phyloP scores from a whole-genome alignment of 2,113 vertebrate genomes.

The Xiphophorus couchianus region DNA sequence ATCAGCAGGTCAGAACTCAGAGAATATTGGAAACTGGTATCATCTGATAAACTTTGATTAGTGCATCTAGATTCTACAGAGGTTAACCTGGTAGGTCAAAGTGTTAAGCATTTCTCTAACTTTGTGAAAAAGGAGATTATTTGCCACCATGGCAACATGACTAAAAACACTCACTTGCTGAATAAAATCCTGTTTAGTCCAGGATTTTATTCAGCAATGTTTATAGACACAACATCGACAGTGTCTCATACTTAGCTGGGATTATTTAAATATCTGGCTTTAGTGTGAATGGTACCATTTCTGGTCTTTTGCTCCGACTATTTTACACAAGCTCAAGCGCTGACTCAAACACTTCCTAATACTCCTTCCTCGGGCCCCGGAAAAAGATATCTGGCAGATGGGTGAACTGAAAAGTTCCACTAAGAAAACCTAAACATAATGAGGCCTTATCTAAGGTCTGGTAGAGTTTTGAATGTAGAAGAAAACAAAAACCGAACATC shows the following conservation, averaged over 20 bases:
- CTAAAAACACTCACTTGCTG: constrained; percentile 11
- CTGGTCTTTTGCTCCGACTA: constrained; percentile 46
- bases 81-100: constrained; percentile 2
- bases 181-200: constrained; percentile 18
- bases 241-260: constrained; percentile 58
- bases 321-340: constrained; percentile 34
- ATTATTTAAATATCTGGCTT: constrained; percentile 59
- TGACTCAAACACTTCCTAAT: constrained; percentile 54
- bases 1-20: neutral
- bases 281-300: constrained; percentile 52
- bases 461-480: constrained; percentile 64
- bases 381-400: constrained; percentile 70
- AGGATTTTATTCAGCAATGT: constrained; percentile 26
- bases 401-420: constrained; percentile 67
- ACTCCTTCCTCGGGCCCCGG: constrained; percentile 40
- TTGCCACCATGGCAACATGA: neutral
- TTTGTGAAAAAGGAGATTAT: neutral
- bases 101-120: neutral
- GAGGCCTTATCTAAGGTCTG: constrained; percentile 55
- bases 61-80: constrained; percentile 22
- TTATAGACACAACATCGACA: constrained; percentile 44
- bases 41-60: neutral
- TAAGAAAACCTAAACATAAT: constrained; percentile 72
- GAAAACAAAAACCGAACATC: constrained; percentile 56
- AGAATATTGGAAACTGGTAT: neutral